A percentile compares a stretch with the other conserved stretches of the same genome.
These are phyloP conservation scores for Tenebrosternarchus preto DNA, from an alignment of 2,113 vertebrate genomes.

Conservation along the genomic window DNA sequence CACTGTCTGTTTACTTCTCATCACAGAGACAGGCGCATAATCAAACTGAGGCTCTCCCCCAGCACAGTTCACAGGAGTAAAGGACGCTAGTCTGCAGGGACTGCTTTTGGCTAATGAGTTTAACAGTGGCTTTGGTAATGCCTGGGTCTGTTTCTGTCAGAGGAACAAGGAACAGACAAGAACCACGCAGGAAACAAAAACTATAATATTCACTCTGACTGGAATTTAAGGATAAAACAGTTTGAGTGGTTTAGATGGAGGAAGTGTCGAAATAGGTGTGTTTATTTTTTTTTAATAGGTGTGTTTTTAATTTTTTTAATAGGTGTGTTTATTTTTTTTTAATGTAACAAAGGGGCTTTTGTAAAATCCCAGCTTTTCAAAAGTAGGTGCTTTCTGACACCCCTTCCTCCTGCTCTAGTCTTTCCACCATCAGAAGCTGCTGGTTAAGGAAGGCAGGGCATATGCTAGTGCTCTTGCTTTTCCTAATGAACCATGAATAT, in stretches of 20 bases:
- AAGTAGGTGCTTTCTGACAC: background rate
- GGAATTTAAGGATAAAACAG: background rate
- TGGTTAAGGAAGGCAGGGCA: background rate
- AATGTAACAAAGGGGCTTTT: background rate
- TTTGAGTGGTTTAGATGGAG: background rate
- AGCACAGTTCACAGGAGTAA: conserved; percentile 26
- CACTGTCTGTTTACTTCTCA: conserved; percentile 43
- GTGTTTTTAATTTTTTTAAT: too few relatives aligned
- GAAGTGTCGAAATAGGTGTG: background rate
- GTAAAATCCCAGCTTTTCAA: background rate
- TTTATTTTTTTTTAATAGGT: background rate
- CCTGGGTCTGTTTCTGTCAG: conserved; percentile 38
- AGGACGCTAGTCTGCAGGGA: conserved; percentile 34
- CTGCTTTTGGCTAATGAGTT: conserved; percentile 51
- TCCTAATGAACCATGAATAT: background rate
- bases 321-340: background rate
- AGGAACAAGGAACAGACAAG: conserved; percentile 17
- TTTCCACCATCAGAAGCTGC: background rate
- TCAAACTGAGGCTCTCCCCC: conserved; percentile 39
- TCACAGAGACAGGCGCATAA: conserved; percentile 47
- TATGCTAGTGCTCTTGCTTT: background rate
- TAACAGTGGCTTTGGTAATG: conserved; percentile 15
- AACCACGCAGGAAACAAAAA: background rate
- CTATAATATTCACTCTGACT: background rate
- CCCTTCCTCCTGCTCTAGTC: too few relatives aligned